These are phyloP conservation scores for Trachymyrmex cornetzi DNA, from an alignment of 1,140 invertebrate genomes.

Conservation along the genomic window DNA sequence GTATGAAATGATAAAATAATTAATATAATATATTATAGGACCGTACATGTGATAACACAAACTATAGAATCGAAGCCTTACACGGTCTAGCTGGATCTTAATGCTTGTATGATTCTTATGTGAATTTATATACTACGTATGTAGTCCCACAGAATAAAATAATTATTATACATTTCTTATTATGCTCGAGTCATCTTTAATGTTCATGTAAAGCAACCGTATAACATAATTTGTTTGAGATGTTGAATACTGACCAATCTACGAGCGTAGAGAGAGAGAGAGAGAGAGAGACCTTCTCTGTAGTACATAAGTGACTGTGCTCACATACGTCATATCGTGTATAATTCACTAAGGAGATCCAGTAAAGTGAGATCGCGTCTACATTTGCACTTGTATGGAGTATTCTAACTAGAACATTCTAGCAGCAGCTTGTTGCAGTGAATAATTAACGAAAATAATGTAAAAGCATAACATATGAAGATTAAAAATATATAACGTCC, in stretches of 20 bases:
- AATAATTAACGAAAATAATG: background rate
- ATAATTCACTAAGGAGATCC: slow-evolving; percentile 25
- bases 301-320: background rate
- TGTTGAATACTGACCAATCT: background rate
- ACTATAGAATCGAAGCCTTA: too few species aligned
- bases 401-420: background rate
- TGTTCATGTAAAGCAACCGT: background rate
- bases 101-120: too few species aligned
- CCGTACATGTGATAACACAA: too few species aligned
- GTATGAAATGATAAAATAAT: background rate
- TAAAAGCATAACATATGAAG: background rate
- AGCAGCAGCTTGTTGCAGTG: background rate
- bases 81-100: too few species aligned
- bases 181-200: background rate
- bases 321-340: background rate
- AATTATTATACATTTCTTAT: background rate
- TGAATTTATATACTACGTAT: too few species aligned
- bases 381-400: background rate
- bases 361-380: slow-evolving; percentile 7
- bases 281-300: background rate
- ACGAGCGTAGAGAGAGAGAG: background rate
- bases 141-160: too few species aligned
- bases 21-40: too few species aligned
- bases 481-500: background rate
- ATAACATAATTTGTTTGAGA: slow-evolving; percentile 11